Percentiles rank a stretch among this genome's conserved stretches.
phyloP scores from a whole-genome alignment of 2,797 vertebrate genomes.

The Eulemur coronatus region DNA sequence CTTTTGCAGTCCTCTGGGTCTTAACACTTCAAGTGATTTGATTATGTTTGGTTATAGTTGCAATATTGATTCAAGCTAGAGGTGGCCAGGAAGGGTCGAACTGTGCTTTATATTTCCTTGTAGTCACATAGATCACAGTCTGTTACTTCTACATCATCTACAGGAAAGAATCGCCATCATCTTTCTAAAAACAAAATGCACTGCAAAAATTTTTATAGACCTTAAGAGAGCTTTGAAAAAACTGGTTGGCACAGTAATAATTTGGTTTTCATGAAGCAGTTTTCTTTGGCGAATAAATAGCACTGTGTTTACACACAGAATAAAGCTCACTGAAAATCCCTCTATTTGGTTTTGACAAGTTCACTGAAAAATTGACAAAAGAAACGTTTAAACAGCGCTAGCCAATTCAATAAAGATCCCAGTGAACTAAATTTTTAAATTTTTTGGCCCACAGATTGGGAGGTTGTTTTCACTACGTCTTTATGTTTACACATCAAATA shows the following conservation, averaged over 20 bases:
- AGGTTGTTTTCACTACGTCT: background rate
- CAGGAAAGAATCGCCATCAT: constrained; percentile 1
- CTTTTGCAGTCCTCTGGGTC: constrained; percentile 38
- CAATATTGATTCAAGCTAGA: constrained; percentile 70
- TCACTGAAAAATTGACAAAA: constrained; percentile 64
- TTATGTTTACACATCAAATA: constrained; percentile 32
- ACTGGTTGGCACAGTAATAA: constrained; percentile 36
- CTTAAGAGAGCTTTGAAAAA: constrained; percentile 52
- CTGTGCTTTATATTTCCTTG: constrained; percentile 56
- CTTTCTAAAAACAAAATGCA: constrained; percentile 54
- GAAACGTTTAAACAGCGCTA: constrained; percentile 55
- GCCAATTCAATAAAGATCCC: constrained; percentile 38
- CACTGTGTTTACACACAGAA: constrained; percentile 63
- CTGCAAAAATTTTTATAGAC: constrained; percentile 32
- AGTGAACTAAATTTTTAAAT: constrained; percentile 38
- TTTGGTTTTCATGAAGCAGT: constrained; percentile 58
- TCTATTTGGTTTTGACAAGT: constrained; percentile 70
- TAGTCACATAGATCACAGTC: constrained; percentile 55
- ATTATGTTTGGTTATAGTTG: constrained; percentile 71
- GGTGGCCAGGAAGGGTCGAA: constrained; percentile 42
- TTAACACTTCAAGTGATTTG: constrained; percentile 65
- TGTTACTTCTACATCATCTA: constrained; percentile 22
- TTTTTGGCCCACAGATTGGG: background rate
- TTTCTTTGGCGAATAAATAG: constrained; percentile 69
- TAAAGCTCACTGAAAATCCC: constrained; percentile 55